phyloP scores from a whole-genome alignment of 23 tunicate genomes.

The Ascidia mentula region DNA sequence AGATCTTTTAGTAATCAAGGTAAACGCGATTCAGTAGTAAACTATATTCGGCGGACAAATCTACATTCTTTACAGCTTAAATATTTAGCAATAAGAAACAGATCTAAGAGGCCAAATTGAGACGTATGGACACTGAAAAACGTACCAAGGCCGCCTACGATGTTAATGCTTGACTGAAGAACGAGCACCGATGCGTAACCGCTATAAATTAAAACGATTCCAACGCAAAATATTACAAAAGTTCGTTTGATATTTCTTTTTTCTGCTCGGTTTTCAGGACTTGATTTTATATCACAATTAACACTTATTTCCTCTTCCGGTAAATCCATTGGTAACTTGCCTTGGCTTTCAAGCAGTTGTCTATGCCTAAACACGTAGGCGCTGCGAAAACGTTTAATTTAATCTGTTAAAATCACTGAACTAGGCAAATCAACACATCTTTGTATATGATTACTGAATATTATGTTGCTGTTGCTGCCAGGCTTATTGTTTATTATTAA shows the following conservation, averaged over 20 bases:
- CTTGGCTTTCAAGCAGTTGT: too few species aligned
- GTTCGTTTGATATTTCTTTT: neutral
- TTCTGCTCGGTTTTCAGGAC: neutral
- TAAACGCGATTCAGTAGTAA: neutral
- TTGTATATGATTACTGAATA: too few species aligned
- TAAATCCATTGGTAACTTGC: too few species aligned
- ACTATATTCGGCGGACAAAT: neutral
- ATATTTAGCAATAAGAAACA: neutral
- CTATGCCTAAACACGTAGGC: too few species aligned
- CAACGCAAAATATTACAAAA: neutral
- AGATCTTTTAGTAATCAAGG: neutral
- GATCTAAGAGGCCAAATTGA: neutral
- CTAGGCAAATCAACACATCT: too few species aligned
- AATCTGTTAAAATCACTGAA: too few species aligned
- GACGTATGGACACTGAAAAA: neutral
- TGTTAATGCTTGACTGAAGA: neutral
- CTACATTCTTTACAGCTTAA: neutral
- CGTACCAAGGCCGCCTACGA: neutral
- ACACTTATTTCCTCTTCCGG: neutral
- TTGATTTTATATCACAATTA: neutral
- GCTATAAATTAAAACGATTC: neutral
- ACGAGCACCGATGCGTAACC: neutral
- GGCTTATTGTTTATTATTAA: too few species aligned
- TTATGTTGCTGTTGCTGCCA: too few species aligned
- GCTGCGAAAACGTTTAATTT: too few species aligned